phyloP scores from a whole-genome alignment of 64 coral and sea anemone genomes.

The Pocillopora verrucosa region DNA sequence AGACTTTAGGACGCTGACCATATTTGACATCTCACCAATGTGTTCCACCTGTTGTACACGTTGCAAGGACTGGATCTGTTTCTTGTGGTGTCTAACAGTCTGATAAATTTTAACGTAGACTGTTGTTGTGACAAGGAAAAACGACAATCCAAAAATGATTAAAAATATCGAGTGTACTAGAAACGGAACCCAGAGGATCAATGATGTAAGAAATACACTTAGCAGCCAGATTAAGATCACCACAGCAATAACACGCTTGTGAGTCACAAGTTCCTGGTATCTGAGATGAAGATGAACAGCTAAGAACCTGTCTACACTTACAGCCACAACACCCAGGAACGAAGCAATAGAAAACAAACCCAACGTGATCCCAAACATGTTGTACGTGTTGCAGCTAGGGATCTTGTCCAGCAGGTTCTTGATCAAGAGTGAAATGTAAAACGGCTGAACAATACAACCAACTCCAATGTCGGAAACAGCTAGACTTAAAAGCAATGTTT shows the following conservation, averaged over 20 bases:
- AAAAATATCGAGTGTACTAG: no score
- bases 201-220: not conserved
- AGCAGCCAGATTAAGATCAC: not conserved
- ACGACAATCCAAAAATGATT: no score
- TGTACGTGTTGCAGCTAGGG: not conserved
- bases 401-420: not conserved
- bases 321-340: not conserved
- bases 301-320: not conserved
- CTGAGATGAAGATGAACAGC: conserved; percentile 3
- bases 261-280: not conserved
- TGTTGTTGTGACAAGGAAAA: not conserved
- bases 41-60: not conserved
- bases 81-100: not conserved
- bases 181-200: not conserved
- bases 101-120: not conserved
- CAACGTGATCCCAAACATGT: not conserved
- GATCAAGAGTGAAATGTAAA: not conserved
- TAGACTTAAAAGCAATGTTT: not conserved
- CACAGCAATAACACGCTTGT: not conserved
- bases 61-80: not conserved
- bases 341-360: not conserved
- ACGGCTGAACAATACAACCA: not conserved
- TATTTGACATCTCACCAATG: not conserved
- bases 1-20: not conserved
- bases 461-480: not conserved